A percentile compares a stretch with the other conserved stretches of the same genome.
Evolutionary conservation across 2,113 vertebrate genomes (phyloP).

Genomic region (Microtus richardsoni): DNA sequence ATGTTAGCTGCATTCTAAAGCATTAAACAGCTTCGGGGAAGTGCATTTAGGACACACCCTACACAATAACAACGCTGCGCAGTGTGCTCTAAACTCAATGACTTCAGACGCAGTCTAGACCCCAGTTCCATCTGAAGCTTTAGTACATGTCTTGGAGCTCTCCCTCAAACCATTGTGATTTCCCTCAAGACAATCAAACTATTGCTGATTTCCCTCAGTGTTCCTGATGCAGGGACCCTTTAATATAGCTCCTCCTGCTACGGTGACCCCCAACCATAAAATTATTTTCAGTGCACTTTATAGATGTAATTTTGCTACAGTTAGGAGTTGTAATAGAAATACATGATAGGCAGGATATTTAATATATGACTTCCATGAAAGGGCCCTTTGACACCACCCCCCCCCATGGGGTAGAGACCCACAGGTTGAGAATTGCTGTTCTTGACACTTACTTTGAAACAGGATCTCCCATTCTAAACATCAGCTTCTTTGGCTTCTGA

Average conservation of each 20-base stretch:
- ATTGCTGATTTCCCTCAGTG: neutral
- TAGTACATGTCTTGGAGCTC: neutral
- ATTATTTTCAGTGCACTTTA: neutral
- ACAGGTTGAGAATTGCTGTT: neutral
- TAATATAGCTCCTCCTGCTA: neutral
- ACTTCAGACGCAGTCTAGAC: neutral
- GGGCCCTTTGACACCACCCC: neutral
- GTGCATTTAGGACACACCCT: neutral
- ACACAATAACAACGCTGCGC: neutral
- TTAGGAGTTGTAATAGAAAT: neutral
- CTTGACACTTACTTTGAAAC: neutral
- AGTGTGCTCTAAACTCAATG: neutral
- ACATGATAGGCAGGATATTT: too few relatives aligned
- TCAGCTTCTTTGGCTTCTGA: neutral
- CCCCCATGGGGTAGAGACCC: too few relatives aligned
- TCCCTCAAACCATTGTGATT: neutral
- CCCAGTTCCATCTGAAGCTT: neutral
- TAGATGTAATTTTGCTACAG: neutral
- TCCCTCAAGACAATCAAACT: neutral
- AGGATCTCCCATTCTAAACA: neutral
- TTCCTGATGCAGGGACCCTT: neutral
- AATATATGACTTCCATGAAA: neutral
- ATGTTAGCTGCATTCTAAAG: neutral
- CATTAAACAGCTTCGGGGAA: neutral
- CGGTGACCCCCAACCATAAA: neutral